phyloP scores from a whole-genome alignment of 2,888 invertebrate species.

The Lochmaea crataegi region DNA sequence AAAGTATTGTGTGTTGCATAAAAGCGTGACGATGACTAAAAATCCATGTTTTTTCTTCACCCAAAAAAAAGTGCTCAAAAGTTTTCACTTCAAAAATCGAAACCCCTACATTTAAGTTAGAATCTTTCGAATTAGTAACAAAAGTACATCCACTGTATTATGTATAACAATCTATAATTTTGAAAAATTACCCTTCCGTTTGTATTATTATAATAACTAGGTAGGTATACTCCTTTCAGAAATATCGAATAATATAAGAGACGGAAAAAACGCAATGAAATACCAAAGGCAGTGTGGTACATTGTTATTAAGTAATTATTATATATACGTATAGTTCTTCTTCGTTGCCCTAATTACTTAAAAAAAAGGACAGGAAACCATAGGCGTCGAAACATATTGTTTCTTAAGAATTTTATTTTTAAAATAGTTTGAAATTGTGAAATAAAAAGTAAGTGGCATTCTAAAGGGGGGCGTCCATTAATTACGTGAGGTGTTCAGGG shows the following conservation, averaged over 20 bases:
- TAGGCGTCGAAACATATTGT: too few relatives aligned
- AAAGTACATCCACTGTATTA: too few relatives aligned
- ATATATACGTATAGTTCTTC: conserved; percentile 34
- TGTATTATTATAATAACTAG: background rate
- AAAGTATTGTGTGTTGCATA: too few relatives aligned
- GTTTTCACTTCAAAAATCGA: too few relatives aligned
- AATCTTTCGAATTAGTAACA: background rate
- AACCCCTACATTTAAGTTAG: background rate
- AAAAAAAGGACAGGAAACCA: conserved; percentile 51
- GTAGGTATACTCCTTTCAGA: background rate
- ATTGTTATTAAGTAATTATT: conserved; percentile 59
- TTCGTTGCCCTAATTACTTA: conserved; percentile 54
- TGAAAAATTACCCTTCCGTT: background rate
- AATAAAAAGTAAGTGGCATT: background rate
- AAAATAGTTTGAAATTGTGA: too few relatives aligned
- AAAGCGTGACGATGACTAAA: too few relatives aligned
- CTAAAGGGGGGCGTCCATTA: too few relatives aligned
- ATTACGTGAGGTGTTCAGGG: too few relatives aligned
- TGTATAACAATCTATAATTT: background rate
- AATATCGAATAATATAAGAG: conserved; percentile 23
- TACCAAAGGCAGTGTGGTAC: conserved; percentile 34
- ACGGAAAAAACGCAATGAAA: conserved; percentile 38
- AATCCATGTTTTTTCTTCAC: too few relatives aligned
- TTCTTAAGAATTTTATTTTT: too few relatives aligned
- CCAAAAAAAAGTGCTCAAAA: too few relatives aligned